These are phyloP conservation scores for Drosophila yakuba DNA, from an alignment of 1,140 invertebrate genomes.

Conservation along the genomic window DNA sequence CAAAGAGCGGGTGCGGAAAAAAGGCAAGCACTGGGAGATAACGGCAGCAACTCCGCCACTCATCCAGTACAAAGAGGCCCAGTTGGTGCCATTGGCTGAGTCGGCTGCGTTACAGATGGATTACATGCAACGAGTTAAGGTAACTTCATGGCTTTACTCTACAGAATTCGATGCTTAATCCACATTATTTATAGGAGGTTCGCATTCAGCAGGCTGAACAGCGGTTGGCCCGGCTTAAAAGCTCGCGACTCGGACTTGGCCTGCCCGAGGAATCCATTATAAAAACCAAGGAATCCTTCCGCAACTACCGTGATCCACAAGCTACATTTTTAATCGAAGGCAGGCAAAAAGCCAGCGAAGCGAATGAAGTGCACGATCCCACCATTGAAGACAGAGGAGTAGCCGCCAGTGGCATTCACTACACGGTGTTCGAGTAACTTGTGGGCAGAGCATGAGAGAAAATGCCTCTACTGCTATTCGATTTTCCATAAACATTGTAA, in stretches of 20 bases:
- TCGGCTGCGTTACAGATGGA: slow-evolving; percentile 70
- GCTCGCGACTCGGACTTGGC: slow-evolving; percentile 8
- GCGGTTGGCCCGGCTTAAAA: slow-evolving; percentile 52
- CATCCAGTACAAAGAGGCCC: slow-evolving; percentile 73
- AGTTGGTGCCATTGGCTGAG: slow-evolving; percentile 74
- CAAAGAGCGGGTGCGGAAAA: slow-evolving; percentile 87
- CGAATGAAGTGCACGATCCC: slow-evolving; percentile 74
- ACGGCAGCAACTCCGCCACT: slow-evolving; percentile 89
- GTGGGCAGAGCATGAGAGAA: background rate
- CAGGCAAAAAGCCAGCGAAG: slow-evolving; percentile 51
- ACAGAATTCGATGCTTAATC: background rate
- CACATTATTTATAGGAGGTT: slow-evolving; percentile 43
- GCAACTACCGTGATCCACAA: slow-evolving; percentile 61
- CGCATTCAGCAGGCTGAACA: slow-evolving; percentile 75
- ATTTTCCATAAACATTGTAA: slow-evolving; percentile 34
- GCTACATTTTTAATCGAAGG: slow-evolving; percentile 65
- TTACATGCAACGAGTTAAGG: slow-evolving; percentile 72
- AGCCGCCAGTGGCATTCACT: slow-evolving; percentile 57
- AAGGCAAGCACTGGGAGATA: slow-evolving; percentile 88
- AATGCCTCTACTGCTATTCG: background rate
- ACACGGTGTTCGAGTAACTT: slow-evolving; percentile 65
- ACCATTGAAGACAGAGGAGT: slow-evolving; percentile 27
- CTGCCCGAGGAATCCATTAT: slow-evolving; percentile 56
- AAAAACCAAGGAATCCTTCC: slow-evolving; percentile 64
- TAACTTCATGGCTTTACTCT: background rate